Evolutionary conservation across 2,888 invertebrate species (phyloP), one percentile per base, ranked within the genome.

Genomic region (Mesoligia furuncula): DNA sequence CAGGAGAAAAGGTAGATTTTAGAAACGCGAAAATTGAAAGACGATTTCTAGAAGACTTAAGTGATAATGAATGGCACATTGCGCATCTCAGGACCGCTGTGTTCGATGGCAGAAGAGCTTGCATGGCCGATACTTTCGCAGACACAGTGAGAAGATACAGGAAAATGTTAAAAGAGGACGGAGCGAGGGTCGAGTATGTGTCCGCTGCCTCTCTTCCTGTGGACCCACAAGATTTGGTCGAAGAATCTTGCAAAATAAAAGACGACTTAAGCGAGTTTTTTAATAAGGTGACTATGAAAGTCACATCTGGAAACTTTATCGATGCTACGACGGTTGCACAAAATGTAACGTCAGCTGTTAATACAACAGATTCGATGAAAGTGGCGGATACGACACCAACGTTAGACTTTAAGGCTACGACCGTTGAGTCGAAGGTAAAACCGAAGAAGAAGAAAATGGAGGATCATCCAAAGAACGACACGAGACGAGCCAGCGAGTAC

Each of bases 401-500:
- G 3, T 0, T 69, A 20, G 86, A 83, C 36, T 64, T 61, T 11
- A 67, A 76, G 42, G 84, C 73, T 13, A 84, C 84, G 8, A 85
- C 86, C 9, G 54, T 42, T 7, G 13, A 69, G 17, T 8, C 31
- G 15, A 81, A 81, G 2, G 62, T 45, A 1, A 64, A 71, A 27
- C 15, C 36, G 7, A 57, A 64, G 61, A 76, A 69, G 51, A 64
- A 13, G 65, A 71, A 62, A 42, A 13, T 36, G 20, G 13, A 9
- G 36, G 27, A 65, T 79, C 84, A 68, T 73, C 42, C 39, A 24
- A 82, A 70, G 84, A 89, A 85, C 76, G 81, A 75, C 79, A 87
- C 72, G 7, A 90, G 94, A 54, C 90, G 94, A 11, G 88, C 87
- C 0, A 90, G 90, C 36, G 95, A 95, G 24, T 96, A 96, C 74